Evolutionary conservation across 2,797 vertebrate genomes (phyloP).

Genomic region (Peromyscus melanophrys): DNA sequence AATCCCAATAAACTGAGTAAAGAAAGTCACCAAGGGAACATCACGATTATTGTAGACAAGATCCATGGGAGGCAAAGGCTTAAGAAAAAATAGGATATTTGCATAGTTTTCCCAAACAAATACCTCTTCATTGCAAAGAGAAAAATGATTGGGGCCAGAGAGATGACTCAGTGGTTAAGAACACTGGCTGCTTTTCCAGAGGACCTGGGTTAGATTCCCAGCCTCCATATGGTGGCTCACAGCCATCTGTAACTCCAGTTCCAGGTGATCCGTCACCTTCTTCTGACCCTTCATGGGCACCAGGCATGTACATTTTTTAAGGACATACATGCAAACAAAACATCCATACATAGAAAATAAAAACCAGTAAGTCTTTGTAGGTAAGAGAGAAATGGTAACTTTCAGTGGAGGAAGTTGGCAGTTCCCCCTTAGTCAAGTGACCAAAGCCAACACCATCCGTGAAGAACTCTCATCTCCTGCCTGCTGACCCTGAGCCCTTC

Average conservation of each 20-base stretch:
- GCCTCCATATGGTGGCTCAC: not conserved
- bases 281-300: not conserved
- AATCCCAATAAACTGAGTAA: not conserved
- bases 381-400: not conserved
- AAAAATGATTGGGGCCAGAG: not conserved
- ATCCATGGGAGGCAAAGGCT: not conserved
- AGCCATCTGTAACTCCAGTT: not conserved
- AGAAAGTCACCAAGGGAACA: not conserved
- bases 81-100: not conserved
- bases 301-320: too few species aligned
- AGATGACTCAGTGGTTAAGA: not conserved
- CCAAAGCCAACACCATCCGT: not conserved
- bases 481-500: rapidly evolving
- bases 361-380: not conserved
- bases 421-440: rapidly evolving
- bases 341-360: not conserved
- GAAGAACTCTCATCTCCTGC: not conserved
- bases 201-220: not conserved
- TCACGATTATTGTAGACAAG: not conserved
- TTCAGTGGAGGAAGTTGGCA: not conserved
- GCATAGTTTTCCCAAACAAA: not conserved
- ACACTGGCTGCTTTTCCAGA: not conserved
- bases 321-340: not conserved
- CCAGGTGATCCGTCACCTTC: not conserved
- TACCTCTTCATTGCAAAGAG: not conserved